phyloP scores from a whole-genome alignment of 2,113 vertebrate species.

The Sceloporus undulatus region DNA sequence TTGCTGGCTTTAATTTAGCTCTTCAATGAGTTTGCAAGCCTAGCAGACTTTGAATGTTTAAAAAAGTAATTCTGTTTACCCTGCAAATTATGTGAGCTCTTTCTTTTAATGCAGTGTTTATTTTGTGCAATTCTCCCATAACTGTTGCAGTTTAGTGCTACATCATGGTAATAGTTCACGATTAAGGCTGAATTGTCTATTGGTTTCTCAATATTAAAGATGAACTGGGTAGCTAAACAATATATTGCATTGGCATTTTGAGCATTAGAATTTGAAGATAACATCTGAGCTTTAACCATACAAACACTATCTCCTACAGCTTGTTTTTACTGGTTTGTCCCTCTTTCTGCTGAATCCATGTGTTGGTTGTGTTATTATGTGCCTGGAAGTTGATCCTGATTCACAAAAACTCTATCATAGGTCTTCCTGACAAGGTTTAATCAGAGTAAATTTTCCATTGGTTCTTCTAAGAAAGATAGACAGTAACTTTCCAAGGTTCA shows the following conservation, averaged over 20 bases:
- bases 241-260: not conserved
- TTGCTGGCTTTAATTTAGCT: conserved; percentile 75
- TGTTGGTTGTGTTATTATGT: no score
- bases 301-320: no score
- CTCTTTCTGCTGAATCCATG: no score
- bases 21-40: conserved; percentile 60
- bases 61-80: conserved; percentile 68
- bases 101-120: conserved; percentile 49
- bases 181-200: conserved; percentile 30
- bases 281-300: not conserved
- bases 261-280: not conserved
- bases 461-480: no score
- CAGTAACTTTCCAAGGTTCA: no score
- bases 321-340: no score
- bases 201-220: conserved; percentile 6
- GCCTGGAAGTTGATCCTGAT: no score
- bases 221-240: not conserved
- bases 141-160: conserved; percentile 52
- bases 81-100: conserved; percentile 55
- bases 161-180: not conserved
- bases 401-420: no score
- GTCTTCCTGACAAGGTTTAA: no score
- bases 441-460: no score
- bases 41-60: conserved; percentile 65
- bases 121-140: conserved; percentile 66